Evolutionary conservation across 2,888 invertebrate species (phyloP).

Genomic region (Allygus modestus): DNA sequence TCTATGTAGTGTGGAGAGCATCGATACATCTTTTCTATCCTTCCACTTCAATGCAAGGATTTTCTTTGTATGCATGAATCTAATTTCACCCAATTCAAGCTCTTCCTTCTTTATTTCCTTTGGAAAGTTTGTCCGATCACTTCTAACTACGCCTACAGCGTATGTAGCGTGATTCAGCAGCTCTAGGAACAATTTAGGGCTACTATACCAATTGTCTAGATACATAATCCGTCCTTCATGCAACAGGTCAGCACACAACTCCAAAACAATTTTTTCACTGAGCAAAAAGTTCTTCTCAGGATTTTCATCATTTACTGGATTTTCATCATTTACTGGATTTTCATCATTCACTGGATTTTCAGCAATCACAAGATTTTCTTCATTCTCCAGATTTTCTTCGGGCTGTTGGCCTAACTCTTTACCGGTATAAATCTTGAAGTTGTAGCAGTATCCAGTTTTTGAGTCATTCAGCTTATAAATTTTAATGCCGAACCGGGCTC

Average conservation of each 20-base stretch:
- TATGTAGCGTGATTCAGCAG: not conserved
- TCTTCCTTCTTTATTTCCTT: not conserved
- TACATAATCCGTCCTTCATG: not conserved
- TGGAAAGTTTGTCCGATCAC: not conserved
- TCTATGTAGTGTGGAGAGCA: not conserved
- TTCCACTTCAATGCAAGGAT: not conserved
- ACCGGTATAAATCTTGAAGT: constrained; percentile 34
- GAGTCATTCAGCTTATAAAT: constrained; percentile 71
- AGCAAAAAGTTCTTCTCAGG: constrained; percentile 1
- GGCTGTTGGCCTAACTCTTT: not conserved
- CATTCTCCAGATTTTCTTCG: not conserved
- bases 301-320: not conserved
- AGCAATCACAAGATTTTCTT: too few species aligned
- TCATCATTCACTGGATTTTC: too few species aligned
- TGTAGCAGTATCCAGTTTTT: constrained; percentile 39
- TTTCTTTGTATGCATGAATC: not conserved
- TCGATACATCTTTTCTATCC: not conserved
- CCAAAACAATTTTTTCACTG: constrained; percentile 39
- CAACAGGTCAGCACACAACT: constrained; percentile 24
- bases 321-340: too few species aligned
- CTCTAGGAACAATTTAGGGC: not conserved
- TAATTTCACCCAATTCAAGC: not conserved
- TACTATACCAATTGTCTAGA: constrained; percentile 25
- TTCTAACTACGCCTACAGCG: not conserved
- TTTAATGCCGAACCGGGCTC: constrained; percentile 72